Percentiles rank a stretch among this genome's conserved stretches.
Conservation (phyloP, 2,888 invertebrate species). For the Trissolcus brochymenae region DNA sequence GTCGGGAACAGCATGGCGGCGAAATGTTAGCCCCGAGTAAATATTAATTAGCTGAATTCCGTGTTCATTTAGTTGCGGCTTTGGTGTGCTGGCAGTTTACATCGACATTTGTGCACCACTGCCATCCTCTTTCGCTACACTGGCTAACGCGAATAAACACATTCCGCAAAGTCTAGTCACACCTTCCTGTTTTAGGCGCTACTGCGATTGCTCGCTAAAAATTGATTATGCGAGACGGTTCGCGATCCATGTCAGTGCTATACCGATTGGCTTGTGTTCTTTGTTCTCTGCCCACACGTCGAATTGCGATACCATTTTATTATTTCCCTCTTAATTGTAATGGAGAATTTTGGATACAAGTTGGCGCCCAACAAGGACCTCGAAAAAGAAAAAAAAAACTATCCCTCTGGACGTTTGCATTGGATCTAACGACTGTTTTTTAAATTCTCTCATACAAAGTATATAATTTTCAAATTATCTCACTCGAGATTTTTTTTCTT, state of each 20-base stretch:
- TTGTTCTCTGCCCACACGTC: slow-evolving; percentile 42
- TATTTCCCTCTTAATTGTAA: too few species aligned
- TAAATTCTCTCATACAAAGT: too few species aligned
- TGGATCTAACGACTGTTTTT: too few species aligned
- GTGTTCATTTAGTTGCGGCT: slow-evolving; percentile 71
- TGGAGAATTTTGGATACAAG: too few species aligned
- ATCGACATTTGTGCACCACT: slow-evolving; percentile 57
- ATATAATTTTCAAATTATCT: too few species aligned
- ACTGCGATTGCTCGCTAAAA: slow-evolving; percentile 55
- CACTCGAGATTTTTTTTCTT: too few species aligned
- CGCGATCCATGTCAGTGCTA: slow-evolving; percentile 39
- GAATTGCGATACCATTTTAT: slow-evolving; percentile 27
- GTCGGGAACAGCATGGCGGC: slow-evolving; percentile 61
- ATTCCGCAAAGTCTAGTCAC: slow-evolving; percentile 67
- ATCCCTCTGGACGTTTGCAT: too few species aligned
- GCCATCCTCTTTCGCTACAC: slow-evolving; percentile 57
- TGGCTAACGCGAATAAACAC: slow-evolving; percentile 71
- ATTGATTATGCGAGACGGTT: slow-evolving; percentile 49
- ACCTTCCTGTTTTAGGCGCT: slow-evolving; percentile 63
- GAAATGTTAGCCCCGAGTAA: slow-evolving; percentile 73
- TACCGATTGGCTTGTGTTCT: slow-evolving; percentile 17
- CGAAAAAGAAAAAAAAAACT: too few species aligned
- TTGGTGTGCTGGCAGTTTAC: slow-evolving; percentile 47
- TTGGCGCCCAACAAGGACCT: too few species aligned
- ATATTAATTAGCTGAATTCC: slow-evolving; percentile 74